These are phyloP conservation scores for Chromoteleia sp. DNA, from an alignment of 2,888 invertebrate genomes.

Conservation along the genomic window DNA sequence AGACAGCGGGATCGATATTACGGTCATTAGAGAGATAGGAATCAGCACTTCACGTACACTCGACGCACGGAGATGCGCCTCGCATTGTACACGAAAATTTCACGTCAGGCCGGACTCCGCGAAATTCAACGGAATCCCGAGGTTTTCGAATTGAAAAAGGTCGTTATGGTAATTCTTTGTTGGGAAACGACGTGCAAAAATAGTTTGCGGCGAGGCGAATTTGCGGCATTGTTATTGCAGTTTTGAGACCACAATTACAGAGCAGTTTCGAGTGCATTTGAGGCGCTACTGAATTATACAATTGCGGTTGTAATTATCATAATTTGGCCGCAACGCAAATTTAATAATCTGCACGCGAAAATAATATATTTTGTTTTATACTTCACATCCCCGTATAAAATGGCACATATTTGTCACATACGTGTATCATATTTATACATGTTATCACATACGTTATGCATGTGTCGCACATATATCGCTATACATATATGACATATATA, in stretches of 20 bases:
- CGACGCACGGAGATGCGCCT: slow-evolving; percentile 59
- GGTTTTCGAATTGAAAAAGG: slow-evolving; percentile 24
- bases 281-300: slow-evolving; percentile 59
- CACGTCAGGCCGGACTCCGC: slow-evolving; percentile 7
- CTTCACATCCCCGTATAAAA: too few relatives aligned
- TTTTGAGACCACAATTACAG: slow-evolving; percentile 48
- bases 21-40: slow-evolving; percentile 70
- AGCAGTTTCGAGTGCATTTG: slow-evolving; percentile 36
- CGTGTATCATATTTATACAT: too few relatives aligned
- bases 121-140: slow-evolving; percentile 5
- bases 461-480: too few relatives aligned
- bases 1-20: slow-evolving; percentile 68
- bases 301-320: slow-evolving; percentile 60
- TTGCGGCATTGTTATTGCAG: slow-evolving; percentile 55
- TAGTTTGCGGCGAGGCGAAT: slow-evolving; percentile 31
- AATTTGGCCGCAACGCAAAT: slow-evolving; percentile 58
- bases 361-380: not conserved
- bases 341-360: slow-evolving; percentile 46
- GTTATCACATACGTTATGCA: too few relatives aligned
- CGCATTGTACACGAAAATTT: slow-evolving; percentile 49
- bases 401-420: too few relatives aligned
- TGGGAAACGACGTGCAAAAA: slow-evolving; percentile 45
- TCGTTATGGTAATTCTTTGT: slow-evolving; percentile 53
- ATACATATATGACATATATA: too few relatives aligned
- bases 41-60: slow-evolving; percentile 67